A percentile compares a stretch with the other conserved stretches of the same genome.
phyloP scores from a whole-genome alignment of 2,113 vertebrate species.

The Eclectus roratus region DNA sequence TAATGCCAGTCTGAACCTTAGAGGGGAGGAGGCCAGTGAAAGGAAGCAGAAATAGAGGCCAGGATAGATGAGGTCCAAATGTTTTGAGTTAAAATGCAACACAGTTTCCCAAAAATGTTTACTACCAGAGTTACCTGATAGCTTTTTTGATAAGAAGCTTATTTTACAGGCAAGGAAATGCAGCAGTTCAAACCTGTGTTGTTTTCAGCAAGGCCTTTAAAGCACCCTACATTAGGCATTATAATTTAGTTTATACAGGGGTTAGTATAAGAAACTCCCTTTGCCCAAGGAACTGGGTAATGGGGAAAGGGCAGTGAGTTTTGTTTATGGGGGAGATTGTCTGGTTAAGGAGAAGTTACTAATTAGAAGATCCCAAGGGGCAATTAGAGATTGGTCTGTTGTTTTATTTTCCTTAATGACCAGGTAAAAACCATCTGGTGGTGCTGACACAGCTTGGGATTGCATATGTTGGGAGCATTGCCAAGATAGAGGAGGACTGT shows the following conservation, averaged over 20 bases:
- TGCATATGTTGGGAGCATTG: background rate
- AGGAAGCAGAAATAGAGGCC: background rate
- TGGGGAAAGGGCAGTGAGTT: background rate
- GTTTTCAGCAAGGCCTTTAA: background rate
- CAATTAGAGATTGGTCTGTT: background rate
- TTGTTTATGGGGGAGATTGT: background rate
- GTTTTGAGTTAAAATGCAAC: background rate
- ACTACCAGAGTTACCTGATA: background rate
- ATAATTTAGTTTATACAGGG: background rate
- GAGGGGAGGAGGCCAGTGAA: background rate
- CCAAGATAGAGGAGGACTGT: background rate
- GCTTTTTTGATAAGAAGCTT: background rate
- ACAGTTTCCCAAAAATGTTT: background rate
- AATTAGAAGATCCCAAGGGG: background rate
- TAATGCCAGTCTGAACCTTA: background rate
- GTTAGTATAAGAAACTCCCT: background rate
- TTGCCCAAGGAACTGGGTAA: background rate
- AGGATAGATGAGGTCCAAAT: background rate
- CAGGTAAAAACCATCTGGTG: background rate
- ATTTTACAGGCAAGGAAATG: background rate
- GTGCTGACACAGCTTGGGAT: background rate
- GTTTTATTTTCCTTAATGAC: background rate
- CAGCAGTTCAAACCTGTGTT: background rate
- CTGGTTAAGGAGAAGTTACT: background rate
- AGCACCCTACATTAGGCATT: background rate